Evolutionary conservation across 2,113 vertebrate genomes (phyloP).

Genomic region (Chionomys nivalis): DNA sequence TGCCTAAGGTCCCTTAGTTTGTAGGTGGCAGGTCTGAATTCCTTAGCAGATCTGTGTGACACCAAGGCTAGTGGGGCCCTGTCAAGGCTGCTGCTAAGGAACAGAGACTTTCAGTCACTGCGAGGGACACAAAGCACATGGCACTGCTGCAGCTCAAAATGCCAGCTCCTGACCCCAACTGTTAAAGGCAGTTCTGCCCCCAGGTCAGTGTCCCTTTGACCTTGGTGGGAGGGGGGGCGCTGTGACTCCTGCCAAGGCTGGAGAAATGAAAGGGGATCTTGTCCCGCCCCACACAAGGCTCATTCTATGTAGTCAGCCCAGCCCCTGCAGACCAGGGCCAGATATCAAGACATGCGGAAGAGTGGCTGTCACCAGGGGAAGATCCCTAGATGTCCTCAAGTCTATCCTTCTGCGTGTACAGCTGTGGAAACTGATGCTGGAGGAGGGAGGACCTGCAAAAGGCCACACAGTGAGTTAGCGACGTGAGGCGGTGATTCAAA

Average conservation of each 20-base stretch:
- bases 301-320: slow-evolving; percentile 67
- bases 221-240: slow-evolving; percentile 48
- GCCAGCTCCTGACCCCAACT: slow-evolving; percentile 63
- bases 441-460: background rate
- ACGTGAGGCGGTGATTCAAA: background rate
- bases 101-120: background rate
- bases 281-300: slow-evolving; percentile 73
- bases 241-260: slow-evolving; percentile 64
- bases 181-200: slow-evolving; percentile 50
- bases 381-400: background rate
- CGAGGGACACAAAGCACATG: background rate
- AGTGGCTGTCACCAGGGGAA: slow-evolving; percentile 1
- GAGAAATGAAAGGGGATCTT: slow-evolving; percentile 77
- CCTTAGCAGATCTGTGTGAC: slow-evolving; percentile 2
- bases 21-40: slow-evolving; percentile 22
- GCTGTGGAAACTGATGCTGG: slow-evolving; percentile 64
- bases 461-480: background rate
- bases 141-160: background rate
- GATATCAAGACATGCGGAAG: slow-evolving; percentile 61
- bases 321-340: slow-evolving; percentile 55
- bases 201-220: slow-evolving; percentile 72
- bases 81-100: background rate
- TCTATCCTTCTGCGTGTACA: background rate
- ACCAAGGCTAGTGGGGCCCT: background rate
- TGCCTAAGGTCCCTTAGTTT: slow-evolving; percentile 38